Evolutionary conservation across 2,113 vertebrate genomes (phyloP).

Genomic region (Otocyon megalotis): DNA sequence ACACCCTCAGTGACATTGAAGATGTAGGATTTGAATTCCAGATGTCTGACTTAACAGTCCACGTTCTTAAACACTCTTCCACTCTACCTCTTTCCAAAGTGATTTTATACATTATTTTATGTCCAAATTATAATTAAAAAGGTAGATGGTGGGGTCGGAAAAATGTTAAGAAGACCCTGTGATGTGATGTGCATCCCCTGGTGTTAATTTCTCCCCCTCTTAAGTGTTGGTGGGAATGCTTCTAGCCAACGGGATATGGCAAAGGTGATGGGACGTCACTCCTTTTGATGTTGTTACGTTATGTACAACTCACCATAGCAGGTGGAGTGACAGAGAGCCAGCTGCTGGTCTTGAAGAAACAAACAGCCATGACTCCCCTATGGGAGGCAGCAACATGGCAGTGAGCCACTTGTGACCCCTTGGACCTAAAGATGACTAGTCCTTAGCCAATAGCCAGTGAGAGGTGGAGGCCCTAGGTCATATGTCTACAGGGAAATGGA

Average conservation of each 20-base stretch:
- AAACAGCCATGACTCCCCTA: not conserved
- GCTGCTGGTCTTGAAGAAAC: not conserved
- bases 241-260: not conserved
- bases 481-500: not conserved
- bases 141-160: not conserved
- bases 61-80: not conserved
- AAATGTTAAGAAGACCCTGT: not conserved
- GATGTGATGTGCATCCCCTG: rapidly evolving
- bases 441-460: not conserved
- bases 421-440: not conserved
- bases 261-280: not conserved
- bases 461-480: not conserved
- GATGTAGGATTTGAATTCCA: not conserved
- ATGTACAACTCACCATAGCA: not conserved
- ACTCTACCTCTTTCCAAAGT: not conserved
- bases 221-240: not conserved
- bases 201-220: not conserved
- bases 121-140: not conserved
- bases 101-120: not conserved
- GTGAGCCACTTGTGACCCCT: not conserved
- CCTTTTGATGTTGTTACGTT: not conserved
- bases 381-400: not conserved
- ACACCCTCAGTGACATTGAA: not conserved
- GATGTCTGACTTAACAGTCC: not conserved
- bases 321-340: not conserved